A percentile compares a stretch with the other conserved stretches of the same genome.
Conservation (phyloP, 2,888 invertebrate genomes). For the Laothoe populi region DNA sequence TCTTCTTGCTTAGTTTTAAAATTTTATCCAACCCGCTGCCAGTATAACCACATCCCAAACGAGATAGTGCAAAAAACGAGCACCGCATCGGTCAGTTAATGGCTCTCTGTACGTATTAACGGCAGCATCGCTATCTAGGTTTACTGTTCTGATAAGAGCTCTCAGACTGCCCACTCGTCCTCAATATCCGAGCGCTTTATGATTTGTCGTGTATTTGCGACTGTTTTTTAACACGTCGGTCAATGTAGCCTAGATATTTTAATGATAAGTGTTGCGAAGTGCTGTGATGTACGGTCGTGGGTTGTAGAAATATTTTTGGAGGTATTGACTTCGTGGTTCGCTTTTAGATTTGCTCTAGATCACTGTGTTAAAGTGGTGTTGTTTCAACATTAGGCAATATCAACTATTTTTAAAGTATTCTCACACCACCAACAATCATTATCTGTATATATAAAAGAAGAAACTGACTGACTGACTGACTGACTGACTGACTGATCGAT, state of each 20-base stretch:
- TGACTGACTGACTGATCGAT: too few relatives aligned
- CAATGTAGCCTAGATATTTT: background rate
- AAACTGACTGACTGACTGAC: too few relatives aligned
- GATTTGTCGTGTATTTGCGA: background rate
- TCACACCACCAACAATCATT: too few relatives aligned
- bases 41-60: background rate
- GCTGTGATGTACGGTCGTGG: background rate
- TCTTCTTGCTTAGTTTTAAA: background rate
- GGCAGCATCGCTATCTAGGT: background rate
- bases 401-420: too few relatives aligned
- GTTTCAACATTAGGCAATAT: too few relatives aligned
- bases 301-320: background rate
- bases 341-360: too few relatives aligned
- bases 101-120: background rate
- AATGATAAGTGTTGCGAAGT: background rate
- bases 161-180: slow-evolving; percentile 1
- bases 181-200: background rate
- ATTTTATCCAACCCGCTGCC: background rate
- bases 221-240: background rate
- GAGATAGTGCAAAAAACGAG: slow-evolving; percentile 4
- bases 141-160: slow-evolving; percentile 15
- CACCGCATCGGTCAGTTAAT: background rate
- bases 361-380: too few relatives aligned
- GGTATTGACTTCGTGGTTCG: too few relatives aligned
- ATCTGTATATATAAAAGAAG: too few relatives aligned